Percentiles rank a stretch among this genome's conserved stretches.
Conservation (phyloP, 2,888 invertebrate genomes). For the Anthophora plumipes region DNA sequence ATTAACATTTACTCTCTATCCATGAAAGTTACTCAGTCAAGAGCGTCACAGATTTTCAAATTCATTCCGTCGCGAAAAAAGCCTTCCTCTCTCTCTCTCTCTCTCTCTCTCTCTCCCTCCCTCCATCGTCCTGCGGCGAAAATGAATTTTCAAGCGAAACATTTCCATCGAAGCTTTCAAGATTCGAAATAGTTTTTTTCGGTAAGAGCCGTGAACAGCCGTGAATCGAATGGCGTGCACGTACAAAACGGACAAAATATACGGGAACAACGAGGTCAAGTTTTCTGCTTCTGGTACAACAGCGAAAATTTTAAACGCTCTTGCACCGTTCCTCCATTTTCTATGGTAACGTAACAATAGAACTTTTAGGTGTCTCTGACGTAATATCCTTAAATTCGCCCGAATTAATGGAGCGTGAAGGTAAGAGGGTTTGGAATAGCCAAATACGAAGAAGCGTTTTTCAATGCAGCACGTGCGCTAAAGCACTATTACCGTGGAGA, state of each 20-base stretch:
- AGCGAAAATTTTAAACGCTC: constrained; percentile 6
- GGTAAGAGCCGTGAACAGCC: no score
- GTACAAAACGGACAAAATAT: background rate
- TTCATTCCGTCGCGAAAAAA: background rate
- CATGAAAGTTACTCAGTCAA: background rate
- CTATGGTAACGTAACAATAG: no score
- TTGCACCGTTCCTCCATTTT: background rate
- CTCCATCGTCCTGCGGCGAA: no score
- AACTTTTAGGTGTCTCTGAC: no score
- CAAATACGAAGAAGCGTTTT: constrained; percentile 26
- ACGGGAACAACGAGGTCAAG: background rate
- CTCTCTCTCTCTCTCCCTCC: no score
- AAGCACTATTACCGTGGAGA: constrained; percentile 5
- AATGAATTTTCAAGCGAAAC: constrained; percentile 4
- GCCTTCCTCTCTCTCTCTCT: no score
- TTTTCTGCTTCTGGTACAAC: background rate
- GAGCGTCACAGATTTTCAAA: no score
- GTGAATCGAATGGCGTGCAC: background rate
- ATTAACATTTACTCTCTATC: constrained; percentile 5
- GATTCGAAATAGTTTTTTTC: no score
- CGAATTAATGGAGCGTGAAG: constrained; percentile 20
- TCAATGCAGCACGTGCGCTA: constrained; percentile 15
- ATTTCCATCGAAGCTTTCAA: background rate
- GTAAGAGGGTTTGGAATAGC: constrained; percentile 14
- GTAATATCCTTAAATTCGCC: background rate